Evolutionary conservation across 92 coral and sea anemone genomes (phyloP), one percentile per base, ranked within the genome.

Genomic region (Zoanthus gigantus): DNA sequence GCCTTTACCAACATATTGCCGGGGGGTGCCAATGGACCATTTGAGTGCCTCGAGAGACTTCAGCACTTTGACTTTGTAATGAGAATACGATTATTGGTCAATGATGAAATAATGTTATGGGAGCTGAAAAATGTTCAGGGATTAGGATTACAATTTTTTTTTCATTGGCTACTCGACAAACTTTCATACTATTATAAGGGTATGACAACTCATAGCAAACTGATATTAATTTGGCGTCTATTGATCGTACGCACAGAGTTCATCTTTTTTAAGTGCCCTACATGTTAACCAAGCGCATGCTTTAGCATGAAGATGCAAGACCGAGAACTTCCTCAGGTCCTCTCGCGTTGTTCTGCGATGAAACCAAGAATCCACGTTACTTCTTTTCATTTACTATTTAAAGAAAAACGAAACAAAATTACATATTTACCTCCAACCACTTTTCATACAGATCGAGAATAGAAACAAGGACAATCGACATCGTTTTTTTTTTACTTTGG

Each of bases 71-170:
- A n/a, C 72, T 17, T 3, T n/a, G 72, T 81, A 45, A 47, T 45
- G 52, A 65, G 85, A 81, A 81, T 44, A 44, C 45, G 23, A 23
- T 12, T 66, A 32, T 66, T 81, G 85, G 65, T 81, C 73, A 79
- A 54, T 44, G 48, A 29, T 11, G 47, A 32, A 78, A 16, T 28
- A 29, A n/a, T 1, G 16, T 48, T 29, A 47, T 16, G 9, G 47
- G 48, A 2, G 29, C 58, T 74, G 37, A 46, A 23, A 74, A 0
- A 34, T 48, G 10, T 47, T 65, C 52, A 60, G 16, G 28, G 28
- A 63, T 63, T n/a, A 16, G 8, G 28, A 58, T 14, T 14, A 23
- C 7, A 7, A 2, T 63, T 3, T 16, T 63, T 63, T n/a, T 7
- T 3, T n/a, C 28, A 63, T 63, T 63, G 69, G 69, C n/a, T 17